phyloP scores from a whole-genome alignment of 2,888 invertebrate genomes.

The Mantis religiosa region DNA sequence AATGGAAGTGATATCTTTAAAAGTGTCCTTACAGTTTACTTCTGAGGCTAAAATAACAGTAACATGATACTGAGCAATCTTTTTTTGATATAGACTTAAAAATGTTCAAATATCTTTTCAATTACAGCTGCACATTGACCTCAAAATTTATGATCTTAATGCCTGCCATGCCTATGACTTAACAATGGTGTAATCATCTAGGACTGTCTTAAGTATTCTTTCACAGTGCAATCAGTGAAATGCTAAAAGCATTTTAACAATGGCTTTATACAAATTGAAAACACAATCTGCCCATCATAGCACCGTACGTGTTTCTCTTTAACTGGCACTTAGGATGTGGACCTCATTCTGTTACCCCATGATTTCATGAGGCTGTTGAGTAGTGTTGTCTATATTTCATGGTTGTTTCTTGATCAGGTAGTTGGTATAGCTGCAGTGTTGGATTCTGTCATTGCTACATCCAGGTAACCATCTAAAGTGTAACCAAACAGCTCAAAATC shows the following conservation, averaged over 20 bases:
- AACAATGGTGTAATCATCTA: neutral
- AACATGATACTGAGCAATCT: neutral
- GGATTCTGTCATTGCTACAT: slow-evolving; percentile 36
- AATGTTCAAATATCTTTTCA: neutral
- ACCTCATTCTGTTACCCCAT: neutral
- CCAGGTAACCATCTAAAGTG: slow-evolving; percentile 65
- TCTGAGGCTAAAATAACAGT: neutral
- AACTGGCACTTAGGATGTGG: neutral
- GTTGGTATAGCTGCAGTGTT: neutral
- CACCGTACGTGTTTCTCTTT: neutral
- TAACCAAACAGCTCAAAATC: slow-evolving; percentile 88
- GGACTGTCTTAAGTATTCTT: neutral
- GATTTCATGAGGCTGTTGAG: neutral
- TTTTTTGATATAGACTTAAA: neutral
- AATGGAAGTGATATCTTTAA: neutral
- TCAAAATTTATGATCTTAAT: neutral
- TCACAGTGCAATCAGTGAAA: neutral
- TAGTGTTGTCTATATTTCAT: neutral
- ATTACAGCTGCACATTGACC: neutral
- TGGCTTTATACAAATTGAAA: neutral
- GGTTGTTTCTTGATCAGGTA: neutral
- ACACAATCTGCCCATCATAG: neutral
- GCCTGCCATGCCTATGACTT: neutral
- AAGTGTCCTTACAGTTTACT: neutral
- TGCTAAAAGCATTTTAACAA: neutral